A percentile compares a stretch with the other conserved stretches of the same genome.
phyloP scores from a whole-genome alignment of 1,140 invertebrate genomes.

The Drosophila mauritiana region DNA sequence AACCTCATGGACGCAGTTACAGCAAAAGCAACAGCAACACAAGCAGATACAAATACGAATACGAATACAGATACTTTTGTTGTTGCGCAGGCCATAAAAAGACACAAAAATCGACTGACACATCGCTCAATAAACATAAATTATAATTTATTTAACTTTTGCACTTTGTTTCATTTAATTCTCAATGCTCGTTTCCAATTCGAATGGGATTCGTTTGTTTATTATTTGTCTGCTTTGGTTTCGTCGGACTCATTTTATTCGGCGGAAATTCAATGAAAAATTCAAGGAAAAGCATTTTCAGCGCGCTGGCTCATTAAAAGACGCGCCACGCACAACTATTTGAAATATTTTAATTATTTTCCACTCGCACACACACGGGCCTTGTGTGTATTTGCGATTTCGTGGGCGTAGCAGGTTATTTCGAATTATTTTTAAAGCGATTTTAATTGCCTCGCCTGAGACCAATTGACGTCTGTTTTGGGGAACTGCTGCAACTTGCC shows the following conservation, averaged over 20 bases:
- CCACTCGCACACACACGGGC: conserved; percentile 35
- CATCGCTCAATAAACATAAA: conserved; percentile 82
- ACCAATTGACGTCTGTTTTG: conserved; percentile 61
- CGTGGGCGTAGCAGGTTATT: conserved; percentile 49
- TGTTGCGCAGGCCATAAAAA: conserved; percentile 61
- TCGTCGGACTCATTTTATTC: conserved; percentile 28
- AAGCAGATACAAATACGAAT: conserved; percentile 18
- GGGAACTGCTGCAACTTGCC: conserved; percentile 29
- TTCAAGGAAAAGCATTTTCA: conserved; percentile 37
- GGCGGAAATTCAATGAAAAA: conserved; percentile 39
- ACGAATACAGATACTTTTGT: conserved; percentile 36
- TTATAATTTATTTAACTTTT: conserved; percentile 79
- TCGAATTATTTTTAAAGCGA: conserved; percentile 49
- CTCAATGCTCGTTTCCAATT: conserved; percentile 51
- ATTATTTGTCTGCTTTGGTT: conserved; percentile 46
- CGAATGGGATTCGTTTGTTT: conserved; percentile 55
- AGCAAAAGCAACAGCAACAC: conserved; percentile 27
- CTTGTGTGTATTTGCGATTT: conserved; percentile 4
- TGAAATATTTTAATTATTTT: conserved; percentile 77
- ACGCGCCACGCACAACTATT: conserved; percentile 67
- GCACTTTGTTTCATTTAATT: conserved; percentile 60
- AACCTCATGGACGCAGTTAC: conserved; percentile 47
- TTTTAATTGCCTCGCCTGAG: conserved; percentile 69
- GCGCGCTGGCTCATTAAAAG: conserved; percentile 62
- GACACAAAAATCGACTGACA: conserved; percentile 64